Evolutionary conservation across 2,888 invertebrate species (phyloP).

Genomic region (Agrochola circellaris): DNA sequence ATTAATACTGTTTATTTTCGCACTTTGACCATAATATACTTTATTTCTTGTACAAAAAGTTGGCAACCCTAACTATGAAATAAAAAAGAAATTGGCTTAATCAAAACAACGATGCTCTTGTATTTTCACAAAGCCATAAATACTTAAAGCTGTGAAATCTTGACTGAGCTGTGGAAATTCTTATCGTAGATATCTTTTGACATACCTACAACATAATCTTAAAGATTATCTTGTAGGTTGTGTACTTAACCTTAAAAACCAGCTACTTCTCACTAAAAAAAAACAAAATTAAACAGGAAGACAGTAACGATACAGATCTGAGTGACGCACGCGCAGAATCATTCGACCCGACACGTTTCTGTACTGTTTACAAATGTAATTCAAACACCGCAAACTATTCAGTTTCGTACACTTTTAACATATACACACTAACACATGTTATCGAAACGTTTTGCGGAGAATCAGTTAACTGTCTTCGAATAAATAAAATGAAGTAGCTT

Average conservation of each 20-base stretch:
- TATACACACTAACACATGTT: slow-evolving; percentile 21
- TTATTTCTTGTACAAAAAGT: no score
- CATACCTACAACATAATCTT: slow-evolving; percentile 25
- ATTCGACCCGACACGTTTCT: slow-evolving; percentile 44
- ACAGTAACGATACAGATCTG: slow-evolving; percentile 45
- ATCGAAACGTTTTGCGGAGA: slow-evolving; percentile 27
- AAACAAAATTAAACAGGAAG: slow-evolving; percentile 48
- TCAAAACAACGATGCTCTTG: no score
- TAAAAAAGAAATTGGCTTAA: no score
- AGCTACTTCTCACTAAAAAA: slow-evolving; percentile 19
- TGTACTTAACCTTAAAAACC: slow-evolving; percentile 3
- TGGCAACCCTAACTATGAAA: no score
- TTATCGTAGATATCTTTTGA: not conserved
- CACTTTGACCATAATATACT: no score
- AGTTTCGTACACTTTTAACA: slow-evolving; percentile 43
- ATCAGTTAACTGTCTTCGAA: slow-evolving; percentile 29
- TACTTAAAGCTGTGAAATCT: no score
- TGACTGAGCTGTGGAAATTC: not conserved
- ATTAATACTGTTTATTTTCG: no score
- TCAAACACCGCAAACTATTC: slow-evolving; percentile 55
- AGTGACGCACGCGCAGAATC: slow-evolving; percentile 53
- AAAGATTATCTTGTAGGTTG: not conserved
- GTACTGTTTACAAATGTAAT: slow-evolving; percentile 62
- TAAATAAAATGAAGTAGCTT: slow-evolving; percentile 35
- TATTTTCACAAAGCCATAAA: no score